Evolutionary conservation across 37 sponge, comb jelly and placozoan genomes (phyloP), one percentile per base, ranked within the genome.

Genomic region (Halichondria panicea): DNA sequence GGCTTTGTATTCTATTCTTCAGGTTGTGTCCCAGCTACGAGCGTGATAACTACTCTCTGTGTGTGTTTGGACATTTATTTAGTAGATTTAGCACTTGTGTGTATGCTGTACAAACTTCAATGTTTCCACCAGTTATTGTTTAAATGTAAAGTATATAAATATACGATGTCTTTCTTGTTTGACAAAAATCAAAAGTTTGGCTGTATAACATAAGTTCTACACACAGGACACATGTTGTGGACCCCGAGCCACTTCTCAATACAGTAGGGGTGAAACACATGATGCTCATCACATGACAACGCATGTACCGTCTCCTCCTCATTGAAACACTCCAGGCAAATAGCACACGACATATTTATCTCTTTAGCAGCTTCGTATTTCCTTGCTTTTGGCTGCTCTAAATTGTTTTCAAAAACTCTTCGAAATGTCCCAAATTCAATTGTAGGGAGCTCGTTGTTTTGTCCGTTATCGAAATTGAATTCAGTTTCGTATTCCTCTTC

Each of bases 21-120:
- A 77, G 78, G 78, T 66, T 53, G 78, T 77, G 27, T 45, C 56
- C 30, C 78, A 77, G 31, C 68, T 77, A 12, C 46, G 78, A 54
- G 66, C 78, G 21, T 38, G 18, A 37, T 65, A 35, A n/a, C n/a
- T n/a, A n/a, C n/a, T n/a, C n/a, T n/a, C n/a, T n/a, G n/a, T n/a
- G n/a, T n/a, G n/a, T n/a, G n/a, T n/a, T n/a, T n/a, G n/a, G n/a
- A n/a, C n/a, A n/a, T n/a, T n/a, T n/a, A n/a, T n/a, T n/a, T n/a
- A n/a, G n/a, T n/a, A n/a, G 12, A 33, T 65, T 7, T 38, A n/a
- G 8, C 66, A 65, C 38, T 25, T 65, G 36, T 33, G 4, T 9
- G 66, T 36, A 36, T 65, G 12, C 13, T 58, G n/a, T n/a, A n/a
- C n/a, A n/a, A n/a, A n/a, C n/a, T n/a, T n/a, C n/a, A n/a, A n/a